These are phyloP conservation scores for Baccha elongata DNA, from an alignment of 2,888 invertebrate species.

Conservation along the genomic window DNA sequence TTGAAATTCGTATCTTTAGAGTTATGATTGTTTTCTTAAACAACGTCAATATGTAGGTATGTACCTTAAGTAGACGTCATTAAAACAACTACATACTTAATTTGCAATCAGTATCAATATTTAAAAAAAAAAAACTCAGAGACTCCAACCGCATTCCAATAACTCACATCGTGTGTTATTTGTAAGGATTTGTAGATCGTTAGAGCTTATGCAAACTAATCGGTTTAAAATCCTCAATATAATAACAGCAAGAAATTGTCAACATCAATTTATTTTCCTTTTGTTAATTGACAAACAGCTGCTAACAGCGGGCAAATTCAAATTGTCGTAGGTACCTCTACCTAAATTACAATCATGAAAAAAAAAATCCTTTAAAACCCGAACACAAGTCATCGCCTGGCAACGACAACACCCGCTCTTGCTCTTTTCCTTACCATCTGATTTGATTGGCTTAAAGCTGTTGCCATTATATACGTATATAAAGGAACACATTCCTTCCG, in stretches of 20 bases:
- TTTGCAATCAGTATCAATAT: no score
- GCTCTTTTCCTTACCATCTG: neutral
- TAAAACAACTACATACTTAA: no score
- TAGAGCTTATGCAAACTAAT: constrained; percentile 20
- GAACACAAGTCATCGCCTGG: constrained; percentile 18
- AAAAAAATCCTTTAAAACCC: neutral
- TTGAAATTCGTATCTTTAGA: no score
- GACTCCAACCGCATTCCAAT: no score
- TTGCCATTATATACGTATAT: constrained; percentile 27
- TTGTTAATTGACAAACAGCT: constrained; percentile 64
- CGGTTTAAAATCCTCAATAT: constrained; percentile 30
- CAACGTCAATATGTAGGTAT: no score
- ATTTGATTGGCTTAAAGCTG: neutral
- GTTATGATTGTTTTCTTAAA: no score
- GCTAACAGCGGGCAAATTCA: constrained; percentile 44
- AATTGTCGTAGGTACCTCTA: constrained; percentile 41
- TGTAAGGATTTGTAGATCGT: neutral
- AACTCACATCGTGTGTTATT: no score
- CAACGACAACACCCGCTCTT: constrained; percentile 4
- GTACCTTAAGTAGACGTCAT: no score
- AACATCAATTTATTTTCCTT: constrained; percentile 60
- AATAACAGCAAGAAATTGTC: constrained; percentile 45
- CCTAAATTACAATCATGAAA: constrained; percentile 51
- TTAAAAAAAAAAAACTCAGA: no score
- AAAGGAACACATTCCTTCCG: constrained; percentile 53